Evolutionary conservation across 2,113 vertebrate species (phyloP), one percentile per base, ranked within the genome.

Genomic region (Tragelaphus strepsiceros): DNA sequence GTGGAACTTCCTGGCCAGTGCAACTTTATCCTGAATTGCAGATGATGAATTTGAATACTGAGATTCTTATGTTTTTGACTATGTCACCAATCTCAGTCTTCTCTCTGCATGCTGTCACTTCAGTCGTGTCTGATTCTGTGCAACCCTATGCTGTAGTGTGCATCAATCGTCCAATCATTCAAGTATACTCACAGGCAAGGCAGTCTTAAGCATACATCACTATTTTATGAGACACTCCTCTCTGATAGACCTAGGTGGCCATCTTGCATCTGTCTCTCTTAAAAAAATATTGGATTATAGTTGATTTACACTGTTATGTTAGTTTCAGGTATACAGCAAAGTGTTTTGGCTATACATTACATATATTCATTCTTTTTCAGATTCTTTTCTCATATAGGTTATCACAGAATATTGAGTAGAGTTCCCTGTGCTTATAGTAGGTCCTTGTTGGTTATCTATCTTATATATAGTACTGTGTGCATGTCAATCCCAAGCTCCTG

Each of bases 1-100:
- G 4, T 3, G 1, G 35, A 17, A 80, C 3, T 4, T 85, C 5
- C 6, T 19, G 6, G 56, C 17, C 35, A 22, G 24, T 24, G 0
- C 9, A 74, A 15, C 58, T 84, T 11, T 59, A 67, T n/a, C 24
- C 10, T 54, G 80, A 15, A 62, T 24, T 49, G 77, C 14, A 54
- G 88, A 59, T 39, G 7, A 62, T 35, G 13, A 8, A 61, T 46
- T 64, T 85, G 32, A 91, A 85, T 32, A 32, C 2, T 64, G 14
- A 24, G 26, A 2, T 90, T 17, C 74, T 86, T 54, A 58, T 46
- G 8, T n/a, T 64, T 84, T 84, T 95, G n/a, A 35, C 39, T 61
- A 6, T 74, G 78, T 43, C 16, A 83, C 28, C 12, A 11, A 11
- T 30, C 19, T 87, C 12, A 22, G 11, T 83, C 17, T 56, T 90